Conservation (phyloP, 2,113 vertebrate genomes). For the Neolamprologus longior region DNA sequence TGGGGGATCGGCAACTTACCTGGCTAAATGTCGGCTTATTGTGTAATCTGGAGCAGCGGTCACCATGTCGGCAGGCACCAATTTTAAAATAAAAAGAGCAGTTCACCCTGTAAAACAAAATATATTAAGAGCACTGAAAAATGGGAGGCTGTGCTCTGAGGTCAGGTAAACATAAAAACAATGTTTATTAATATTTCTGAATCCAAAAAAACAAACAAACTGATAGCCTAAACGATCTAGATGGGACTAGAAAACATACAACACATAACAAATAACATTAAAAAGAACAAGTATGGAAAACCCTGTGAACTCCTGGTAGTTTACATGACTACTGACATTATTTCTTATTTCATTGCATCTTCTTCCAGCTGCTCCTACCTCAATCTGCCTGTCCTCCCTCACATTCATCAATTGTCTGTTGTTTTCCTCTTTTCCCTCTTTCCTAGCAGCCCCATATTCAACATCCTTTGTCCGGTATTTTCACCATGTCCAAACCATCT, state of each 20-base stretch:
- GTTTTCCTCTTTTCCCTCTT: neutral
- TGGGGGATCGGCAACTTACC: conserved; percentile 42
- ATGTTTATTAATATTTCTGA: neutral
- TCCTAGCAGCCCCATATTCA: neutral
- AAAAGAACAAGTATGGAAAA: neutral
- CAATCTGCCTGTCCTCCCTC: neutral
- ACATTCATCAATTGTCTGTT: too few relatives aligned
- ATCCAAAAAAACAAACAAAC: too few relatives aligned
- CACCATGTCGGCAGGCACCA: conserved; percentile 96
- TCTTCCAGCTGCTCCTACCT: neutral
- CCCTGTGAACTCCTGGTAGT: neutral
- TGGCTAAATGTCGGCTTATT: conserved; percentile 98
- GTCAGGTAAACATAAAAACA: neutral
- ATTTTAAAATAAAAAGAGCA: conserved; percentile 99
- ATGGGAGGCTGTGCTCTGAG: neutral
- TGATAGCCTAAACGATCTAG: neutral
- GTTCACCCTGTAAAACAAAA: conserved; percentile 80
- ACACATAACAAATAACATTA: neutral
- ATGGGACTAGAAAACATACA: neutral
- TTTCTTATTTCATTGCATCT: neutral
- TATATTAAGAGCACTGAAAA: conserved; percentile 18
- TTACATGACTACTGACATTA: neutral
- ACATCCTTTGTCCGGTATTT: neutral
- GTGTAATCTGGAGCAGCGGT: conserved; percentile 95
- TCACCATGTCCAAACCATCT: neutral